phyloP scores from a whole-genome alignment of 2,797 vertebrate genomes.

The Lacerta bilineata region DNA sequence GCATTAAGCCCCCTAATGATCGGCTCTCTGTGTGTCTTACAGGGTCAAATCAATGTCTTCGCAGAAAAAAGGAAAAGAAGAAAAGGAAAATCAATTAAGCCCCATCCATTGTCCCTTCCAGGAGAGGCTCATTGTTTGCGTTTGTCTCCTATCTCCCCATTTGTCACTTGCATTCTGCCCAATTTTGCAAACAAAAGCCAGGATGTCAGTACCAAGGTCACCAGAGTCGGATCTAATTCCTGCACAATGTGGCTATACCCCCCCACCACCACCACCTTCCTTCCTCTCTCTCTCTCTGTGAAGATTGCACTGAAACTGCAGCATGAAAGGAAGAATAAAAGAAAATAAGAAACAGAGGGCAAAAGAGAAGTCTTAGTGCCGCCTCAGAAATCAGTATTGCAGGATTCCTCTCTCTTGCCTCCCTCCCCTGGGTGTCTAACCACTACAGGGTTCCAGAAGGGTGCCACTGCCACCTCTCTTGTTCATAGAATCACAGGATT shows the following conservation, averaged over 20 bases:
- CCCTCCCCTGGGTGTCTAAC: not conserved
- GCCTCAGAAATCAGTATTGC: accelerated
- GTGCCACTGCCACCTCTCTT: too few relatives aligned
- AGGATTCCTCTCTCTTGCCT: not conserved
- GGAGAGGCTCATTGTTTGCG: slow-evolving; percentile 83
- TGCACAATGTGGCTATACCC: not conserved
- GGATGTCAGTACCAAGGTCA: slow-evolving; percentile 77
- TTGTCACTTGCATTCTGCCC: slow-evolving; percentile 74
- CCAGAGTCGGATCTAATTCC: slow-evolving; percentile 37
- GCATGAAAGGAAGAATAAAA: not conserved
- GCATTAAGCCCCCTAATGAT: slow-evolving; percentile 81
- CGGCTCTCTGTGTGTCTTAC: slow-evolving; percentile 75
- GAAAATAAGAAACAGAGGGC: too few relatives aligned
- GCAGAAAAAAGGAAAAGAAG: slow-evolving; percentile 65
- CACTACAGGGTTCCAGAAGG: too few relatives aligned
- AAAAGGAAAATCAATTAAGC: slow-evolving; percentile 82
- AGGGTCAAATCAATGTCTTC: slow-evolving; percentile 86
- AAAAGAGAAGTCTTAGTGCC: accelerated
- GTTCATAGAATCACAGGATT: too few relatives aligned
- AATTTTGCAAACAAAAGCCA: slow-evolving; percentile 77
- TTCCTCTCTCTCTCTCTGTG: not conserved
- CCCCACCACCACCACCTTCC: not conserved
- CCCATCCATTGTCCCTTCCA: slow-evolving; percentile 84
- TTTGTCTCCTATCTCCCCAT: slow-evolving; percentile 87
- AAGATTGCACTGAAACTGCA: not conserved